Evolutionary conservation across 2,113 vertebrate genomes (phyloP), one percentile per base, ranked within the genome.

Genomic region (Telmatochromis brachygnathus): DNA sequence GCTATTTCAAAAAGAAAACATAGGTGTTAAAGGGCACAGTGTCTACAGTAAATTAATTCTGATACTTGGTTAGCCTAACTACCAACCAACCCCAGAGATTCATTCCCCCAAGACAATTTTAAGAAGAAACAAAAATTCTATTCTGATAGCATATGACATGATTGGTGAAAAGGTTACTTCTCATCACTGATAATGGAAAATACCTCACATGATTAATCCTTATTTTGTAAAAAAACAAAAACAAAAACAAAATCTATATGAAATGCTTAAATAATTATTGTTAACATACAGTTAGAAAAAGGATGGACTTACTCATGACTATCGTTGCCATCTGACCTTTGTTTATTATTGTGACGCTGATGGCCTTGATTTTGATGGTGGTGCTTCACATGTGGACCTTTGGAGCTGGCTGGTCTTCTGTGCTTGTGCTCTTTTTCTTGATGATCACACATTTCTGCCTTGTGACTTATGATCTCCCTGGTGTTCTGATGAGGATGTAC

Each of bases 281-380:
- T 15, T 45, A 68, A 30, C 6, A 39, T 21, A 23, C 19, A 47
- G 53, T 39, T 21, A 60, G 12, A 53, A 47, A 15, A 49, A 30
- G 9, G 5, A 53, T 6, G 70, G 19, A 93, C 95, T 83, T 84
- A 96, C 96, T 92, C 91, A 10, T 90, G 87, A 73, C 77, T 65
- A 2, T 92, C 83, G 10, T 85, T 93, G 42, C 92, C 87, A 7
- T 95, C 93, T 5, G 88, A 82, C 47, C 87, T 89, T 19, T 92
- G 92, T 13, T 91, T 88, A 47, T 86, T 58, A 14, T 82, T 88
- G 55, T 92, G 86, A 26, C 82, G 91, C 21, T 19, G 90, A 11
- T 84, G 89, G 42, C 84, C 86, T 79, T 92, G 92, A 51, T 68
- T 90, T 26, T 49, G 86, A 35, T 83, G 81, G 53, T 89, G 93